phyloP scores from a whole-genome alignment of 2,888 invertebrate species.

The Trisateles emortualis region DNA sequence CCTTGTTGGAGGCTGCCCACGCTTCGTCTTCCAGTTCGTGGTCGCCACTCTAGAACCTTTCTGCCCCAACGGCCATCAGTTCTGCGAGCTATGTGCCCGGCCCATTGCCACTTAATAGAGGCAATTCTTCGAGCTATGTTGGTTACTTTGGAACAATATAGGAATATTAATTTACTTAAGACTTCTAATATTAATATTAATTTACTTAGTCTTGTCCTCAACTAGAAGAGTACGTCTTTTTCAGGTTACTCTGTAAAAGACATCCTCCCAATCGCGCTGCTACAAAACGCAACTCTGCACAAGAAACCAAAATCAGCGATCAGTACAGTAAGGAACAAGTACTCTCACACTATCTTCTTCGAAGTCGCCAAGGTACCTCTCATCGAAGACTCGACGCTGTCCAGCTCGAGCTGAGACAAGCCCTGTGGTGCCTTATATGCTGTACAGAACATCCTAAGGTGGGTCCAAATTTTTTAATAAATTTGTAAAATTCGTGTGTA shows the following conservation, averaged over 20 bases:
- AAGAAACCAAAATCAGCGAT: conserved; percentile 92
- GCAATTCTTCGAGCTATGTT: no score
- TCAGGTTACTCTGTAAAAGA: conserved; percentile 92
- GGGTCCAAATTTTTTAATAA: conserved; percentile 66
- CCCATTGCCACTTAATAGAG: no score
- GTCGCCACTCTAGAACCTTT: no score
- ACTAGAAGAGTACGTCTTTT: neutral
- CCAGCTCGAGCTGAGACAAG: conserved; percentile 71
- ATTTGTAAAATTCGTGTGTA: conserved; percentile 45
- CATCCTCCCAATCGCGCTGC: conserved; percentile 89
- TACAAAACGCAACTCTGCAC: conserved; percentile 92
- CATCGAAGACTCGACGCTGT: conserved; percentile 68
- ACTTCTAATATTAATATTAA: no score
- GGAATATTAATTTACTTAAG: no score
- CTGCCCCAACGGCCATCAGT: no score
- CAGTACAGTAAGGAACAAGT: conserved; percentile 96
- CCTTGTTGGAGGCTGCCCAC: no score
- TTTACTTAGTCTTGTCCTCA: no score
- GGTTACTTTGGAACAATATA: no score
- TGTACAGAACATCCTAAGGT: conserved; percentile 66
- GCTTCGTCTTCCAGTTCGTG: no score
- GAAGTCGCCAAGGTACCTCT: conserved; percentile 95
- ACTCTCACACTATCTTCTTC: conserved; percentile 97
- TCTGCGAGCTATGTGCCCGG: no score
- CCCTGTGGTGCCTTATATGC: conserved; percentile 64